Evolutionary conservation across 2,113 vertebrate genomes (phyloP), one percentile per base, ranked within the genome.

Genomic region (Poeciliopsis prolifica): DNA sequence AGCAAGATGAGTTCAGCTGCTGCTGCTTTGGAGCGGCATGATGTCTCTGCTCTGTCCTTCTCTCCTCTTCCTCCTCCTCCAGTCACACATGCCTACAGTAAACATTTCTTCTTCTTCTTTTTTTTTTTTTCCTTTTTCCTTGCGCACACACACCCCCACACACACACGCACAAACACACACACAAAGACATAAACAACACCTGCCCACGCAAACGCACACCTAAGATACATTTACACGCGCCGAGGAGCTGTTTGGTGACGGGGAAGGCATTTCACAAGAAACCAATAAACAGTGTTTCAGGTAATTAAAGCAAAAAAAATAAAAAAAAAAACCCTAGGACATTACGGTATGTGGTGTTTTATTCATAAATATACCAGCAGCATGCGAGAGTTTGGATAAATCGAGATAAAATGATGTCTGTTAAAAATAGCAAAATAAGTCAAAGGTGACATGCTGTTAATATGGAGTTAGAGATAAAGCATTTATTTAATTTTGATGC

Each of bases 61-160:
- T 81, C 64, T 64, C 63, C 77, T 62, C 70, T 82, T 81, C 72
- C 75, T 79, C 65, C 61, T 61, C 75, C 60, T 66, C 83, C 79
- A 79, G 72, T 74, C 81, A 87, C 78, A 83, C 83, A 77, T 75
- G 72, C 79, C 75, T 61, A 80, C 84, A 71, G 63, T 75, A 82
- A 86, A 87, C 88, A 89, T 87, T 88, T 74, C 80, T 65, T 76
- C 78, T 72, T 30, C 29, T 66, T 31, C 3, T 79, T 86, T 72
- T 44, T 44, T 65, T 63, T 76, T 76, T 72, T 35, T 29, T 66
- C 28, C 35, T 80, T 86, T 72, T 40, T 44, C 61, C 22, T n/a
- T 65, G 6, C 37, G 28, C 60, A 73, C 12, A 24, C 48, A 67
- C 33, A 35, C 67, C n/a, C n/a, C n/a, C n/a, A 64, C 29, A 30